Base-by-base conservation (phyloP, 2,888 invertebrate genomes). In the Brassicogethes aeneus region DNA sequence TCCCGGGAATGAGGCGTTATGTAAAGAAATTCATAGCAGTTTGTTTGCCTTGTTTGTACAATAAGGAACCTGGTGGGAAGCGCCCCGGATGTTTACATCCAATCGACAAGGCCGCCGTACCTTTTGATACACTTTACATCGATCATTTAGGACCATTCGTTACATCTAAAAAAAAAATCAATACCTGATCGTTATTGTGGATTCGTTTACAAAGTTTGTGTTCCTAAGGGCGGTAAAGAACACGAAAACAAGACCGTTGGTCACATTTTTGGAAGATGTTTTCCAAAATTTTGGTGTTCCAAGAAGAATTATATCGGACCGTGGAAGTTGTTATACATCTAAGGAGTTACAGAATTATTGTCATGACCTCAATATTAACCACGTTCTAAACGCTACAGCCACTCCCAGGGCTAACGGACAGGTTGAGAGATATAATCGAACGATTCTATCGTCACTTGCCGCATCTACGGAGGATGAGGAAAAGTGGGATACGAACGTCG, bases 41-140 rank as follows among this genome's bases (percentile, higher is more conserved):
- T 32, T 60, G 57, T 37, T 12, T 60, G 3, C 48, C 52, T 17
- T 56, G 57, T 37, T 41, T 49, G 39, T 57, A 55, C 44, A 49
- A 43, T 36, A 60, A 60, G 49, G 48, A 46, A 16, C 47, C 47
- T 32, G 39, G 47, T 43, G 46, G 46, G 2, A 40, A 45, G 30
- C 23, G 56, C 0, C 10, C 32, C 52, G 3, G 54, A 41, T 3
- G 45, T 17, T 15, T 60, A 36, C 41, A 54, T 23, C 47, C 47
- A 2, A 53, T 50, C 16, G 34, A 37, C 29, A 55, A 54, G 34
- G 33, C 32, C 2, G 15, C 43, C 3, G 39, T 39, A 17, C 55
- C 48, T 12, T 45, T 53, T 32, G 40, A 51, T 30, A 55, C 50
- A 3, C 7, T 54, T 2, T 52, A 55, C 35, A 30, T 48, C 2